phyloP scores from a whole-genome alignment of 2,797 vertebrate genomes.

The Tauraco hartlaubi region DNA sequence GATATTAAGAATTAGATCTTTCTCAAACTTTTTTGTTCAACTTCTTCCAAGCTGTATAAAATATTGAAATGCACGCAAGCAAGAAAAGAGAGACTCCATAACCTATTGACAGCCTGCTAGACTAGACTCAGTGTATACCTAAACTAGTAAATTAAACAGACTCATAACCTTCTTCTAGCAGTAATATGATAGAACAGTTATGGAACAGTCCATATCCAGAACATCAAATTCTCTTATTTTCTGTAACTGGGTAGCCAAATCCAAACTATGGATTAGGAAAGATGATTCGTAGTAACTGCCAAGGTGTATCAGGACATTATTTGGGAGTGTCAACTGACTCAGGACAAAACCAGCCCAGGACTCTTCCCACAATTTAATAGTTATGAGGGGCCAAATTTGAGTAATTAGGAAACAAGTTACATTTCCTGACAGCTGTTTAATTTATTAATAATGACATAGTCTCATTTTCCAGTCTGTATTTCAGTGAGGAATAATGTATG shows the following conservation, averaged over 20 bases:
- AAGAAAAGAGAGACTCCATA: not conserved
- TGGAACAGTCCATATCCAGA: not conserved
- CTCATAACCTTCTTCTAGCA: not conserved
- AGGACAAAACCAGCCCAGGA: not conserved
- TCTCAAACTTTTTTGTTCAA: not conserved
- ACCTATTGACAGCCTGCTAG: not conserved
- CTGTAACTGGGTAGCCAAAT: not conserved
- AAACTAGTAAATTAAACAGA: not conserved
- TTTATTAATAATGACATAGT: not conserved
- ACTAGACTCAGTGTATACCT: not conserved
- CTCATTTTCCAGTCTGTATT: not conserved
- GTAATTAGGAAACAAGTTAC: not conserved
- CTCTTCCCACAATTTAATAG: not conserved
- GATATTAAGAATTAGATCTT: not conserved
- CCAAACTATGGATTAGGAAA: not conserved
- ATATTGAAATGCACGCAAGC: not conserved
- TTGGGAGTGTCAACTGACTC: not conserved
- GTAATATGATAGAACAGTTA: not conserved
- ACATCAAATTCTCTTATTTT: not conserved
- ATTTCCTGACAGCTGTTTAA: not conserved
- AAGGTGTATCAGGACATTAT: not conserved
- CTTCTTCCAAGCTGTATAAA: not conserved
- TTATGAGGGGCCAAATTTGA: not conserved
- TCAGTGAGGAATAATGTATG: not conserved
- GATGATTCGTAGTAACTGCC: accelerated